Evolutionary conservation across 2,888 invertebrate genomes (phyloP), one percentile per base, ranked within the genome.

Genomic region (Rotaria magnacalcarata): DNA sequence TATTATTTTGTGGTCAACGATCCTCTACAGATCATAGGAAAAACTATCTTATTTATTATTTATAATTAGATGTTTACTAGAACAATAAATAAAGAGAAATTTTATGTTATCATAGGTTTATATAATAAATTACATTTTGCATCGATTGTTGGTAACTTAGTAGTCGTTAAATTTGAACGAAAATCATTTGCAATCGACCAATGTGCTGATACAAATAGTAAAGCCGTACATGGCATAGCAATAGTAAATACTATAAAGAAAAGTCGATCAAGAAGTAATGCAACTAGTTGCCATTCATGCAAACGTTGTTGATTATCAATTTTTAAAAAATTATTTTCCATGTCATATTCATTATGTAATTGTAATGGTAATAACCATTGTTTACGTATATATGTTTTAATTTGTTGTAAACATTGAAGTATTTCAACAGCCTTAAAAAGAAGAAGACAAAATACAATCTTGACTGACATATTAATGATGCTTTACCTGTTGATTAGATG

Each of bases 21-120:
- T 52, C 87, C 89, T 89, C 19, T 84, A 87, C 52, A 86, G 34
- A 34, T 34, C 34, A 34, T 34, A 34, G 34, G 34, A 21, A 16
- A 80, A 21, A 16, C 10, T n/a, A 56, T 67, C n/a, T 10, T 24
- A 4, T 14, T 86, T 47, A 8, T 84, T 10, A 52, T 27, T 56
- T 27, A 7, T 54, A 52, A 2, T 34, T 50, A 4, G 7, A 67
- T 27, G 5, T 21, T 54, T 54, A 7, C 19, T 19, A 52, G 52
- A 52, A 52, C 14, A 16, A 52, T 52, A 8, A 4, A 67, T 58
- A 67, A n/a, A n/a, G 5, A 19, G 11, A 67, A 56, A 24, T 24
- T 56, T 56, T 24, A 56, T 21, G 2, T 19, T 34, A 67, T 19
- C 19, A 41, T 41, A 34, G 67, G 80, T 43, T 10, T 11, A 47